Conservation (phyloP, 2,797 vertebrate species). For the Mastacembelus armatus region DNA sequence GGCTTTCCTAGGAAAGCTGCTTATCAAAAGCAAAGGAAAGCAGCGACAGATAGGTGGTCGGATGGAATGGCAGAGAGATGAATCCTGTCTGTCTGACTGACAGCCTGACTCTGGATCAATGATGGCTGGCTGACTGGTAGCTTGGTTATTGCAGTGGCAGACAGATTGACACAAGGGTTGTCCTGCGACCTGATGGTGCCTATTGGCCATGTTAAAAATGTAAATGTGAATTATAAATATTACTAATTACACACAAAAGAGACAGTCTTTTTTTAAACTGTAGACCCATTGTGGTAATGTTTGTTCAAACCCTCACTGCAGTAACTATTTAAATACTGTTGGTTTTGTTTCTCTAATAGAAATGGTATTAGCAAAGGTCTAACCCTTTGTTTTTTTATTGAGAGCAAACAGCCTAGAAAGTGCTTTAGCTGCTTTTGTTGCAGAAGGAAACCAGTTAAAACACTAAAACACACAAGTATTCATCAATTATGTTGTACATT, state of each 20-base stretch:
- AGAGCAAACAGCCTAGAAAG: no score
- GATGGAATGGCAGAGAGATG: constrained; percentile 75
- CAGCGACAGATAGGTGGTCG: constrained; percentile 68
- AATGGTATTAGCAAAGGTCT: neutral
- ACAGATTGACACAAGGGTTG: constrained; percentile 38
- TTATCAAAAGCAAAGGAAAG: constrained; percentile 75
- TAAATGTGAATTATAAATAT: no score
- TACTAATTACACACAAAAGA: no score
- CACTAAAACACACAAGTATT: neutral
- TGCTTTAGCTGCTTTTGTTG: neutral
- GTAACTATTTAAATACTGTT: no score
- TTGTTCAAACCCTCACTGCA: no score
- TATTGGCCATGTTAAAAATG: constrained; percentile 17
- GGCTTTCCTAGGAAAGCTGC: constrained; percentile 77
- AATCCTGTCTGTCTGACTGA: constrained; percentile 77
- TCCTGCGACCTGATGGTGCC: constrained; percentile 43
- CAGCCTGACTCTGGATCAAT: constrained; percentile 69
- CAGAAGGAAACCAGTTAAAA: neutral
- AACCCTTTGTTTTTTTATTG: no score
- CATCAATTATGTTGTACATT: neutral
- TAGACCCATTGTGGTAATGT: no score
- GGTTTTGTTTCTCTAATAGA: neutral
- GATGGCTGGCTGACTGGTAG: constrained; percentile 48
- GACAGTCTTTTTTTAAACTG: no score
- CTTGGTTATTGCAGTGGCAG: constrained; percentile 48